Conservation (phyloP, 2,888 invertebrate genomes). For the Chironomus tentans region DNA sequence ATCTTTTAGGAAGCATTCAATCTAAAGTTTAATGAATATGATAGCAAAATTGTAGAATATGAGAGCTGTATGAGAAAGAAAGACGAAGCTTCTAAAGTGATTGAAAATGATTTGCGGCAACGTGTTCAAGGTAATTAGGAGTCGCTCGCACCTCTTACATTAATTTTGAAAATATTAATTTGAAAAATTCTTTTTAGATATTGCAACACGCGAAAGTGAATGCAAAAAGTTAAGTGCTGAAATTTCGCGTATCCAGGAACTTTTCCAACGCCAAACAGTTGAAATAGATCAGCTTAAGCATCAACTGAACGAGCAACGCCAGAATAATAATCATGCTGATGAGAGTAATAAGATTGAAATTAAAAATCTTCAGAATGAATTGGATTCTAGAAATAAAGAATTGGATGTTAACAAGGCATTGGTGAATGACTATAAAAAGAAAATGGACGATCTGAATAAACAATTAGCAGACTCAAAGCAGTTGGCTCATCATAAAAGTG, state of each 20-base stretch:
- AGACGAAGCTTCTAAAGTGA: neutral
- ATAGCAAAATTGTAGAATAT: constrained; percentile 22
- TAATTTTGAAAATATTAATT: too few species aligned
- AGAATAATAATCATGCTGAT: constrained; percentile 31
- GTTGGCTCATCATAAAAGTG: neutral
- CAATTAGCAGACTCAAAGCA: constrained; percentile 14
- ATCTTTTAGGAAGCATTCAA: constrained; percentile 36
- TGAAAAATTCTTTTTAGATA: too few species aligned
- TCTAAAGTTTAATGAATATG: constrained; percentile 33
- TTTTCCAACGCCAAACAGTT: constrained; percentile 31
- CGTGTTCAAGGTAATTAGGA: constrained; percentile 5
- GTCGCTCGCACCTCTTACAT: too few species aligned
- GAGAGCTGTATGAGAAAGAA: constrained; percentile 16
- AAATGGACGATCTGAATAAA: constrained; percentile 15
- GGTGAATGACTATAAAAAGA: neutral
- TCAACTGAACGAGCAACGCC: constrained; percentile 34
- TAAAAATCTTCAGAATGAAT: constrained; percentile 38
- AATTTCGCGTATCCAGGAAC: neutral
- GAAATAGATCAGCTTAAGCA: constrained; percentile 37
- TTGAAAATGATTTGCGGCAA: constrained; percentile 16
- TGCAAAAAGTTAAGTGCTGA: constrained; percentile 5
- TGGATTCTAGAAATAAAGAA: constrained; percentile 35
- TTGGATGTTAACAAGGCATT: neutral
- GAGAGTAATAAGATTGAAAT: constrained; percentile 38
- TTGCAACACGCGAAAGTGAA: constrained; percentile 10